These are phyloP conservation scores for Pseudomyrmex pallidus DNA, from an alignment of 1,140 invertebrate genomes.

Conservation along the genomic window DNA sequence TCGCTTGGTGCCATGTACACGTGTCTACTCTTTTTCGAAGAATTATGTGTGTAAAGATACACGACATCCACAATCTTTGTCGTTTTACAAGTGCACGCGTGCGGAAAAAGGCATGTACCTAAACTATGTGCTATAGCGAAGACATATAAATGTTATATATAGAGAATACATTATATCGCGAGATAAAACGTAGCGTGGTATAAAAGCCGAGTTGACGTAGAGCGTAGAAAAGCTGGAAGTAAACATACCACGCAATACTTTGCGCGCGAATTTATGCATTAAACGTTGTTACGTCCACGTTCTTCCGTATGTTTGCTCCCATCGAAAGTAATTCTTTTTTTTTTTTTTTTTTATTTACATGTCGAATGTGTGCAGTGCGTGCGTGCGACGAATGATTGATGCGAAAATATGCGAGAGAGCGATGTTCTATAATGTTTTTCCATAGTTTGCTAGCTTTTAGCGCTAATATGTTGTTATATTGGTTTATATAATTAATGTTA, in stretches of 20 bases:
- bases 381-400: constrained; percentile 50
- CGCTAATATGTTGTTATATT: constrained; percentile 66
- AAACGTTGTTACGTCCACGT: background rate
- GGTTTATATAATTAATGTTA: constrained; percentile 65
- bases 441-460: constrained; percentile 68
- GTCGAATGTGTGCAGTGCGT: constrained; percentile 44
- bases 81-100: constrained; percentile 1
- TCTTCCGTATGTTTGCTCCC: constrained; percentile 56
- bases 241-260: constrained; percentile 30
- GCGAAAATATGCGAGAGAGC: constrained; percentile 28
- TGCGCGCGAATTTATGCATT: background rate
- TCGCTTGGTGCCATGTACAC: constrained; percentile 72
- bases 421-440: constrained; percentile 59
- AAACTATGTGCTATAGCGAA: constrained; percentile 62
- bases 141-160: constrained; percentile 38
- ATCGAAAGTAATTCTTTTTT: constrained; percentile 9
- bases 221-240: constrained; percentile 44
- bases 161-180: constrained; percentile 13
- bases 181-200: constrained; percentile 13
- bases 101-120: constrained; percentile 59
- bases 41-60: constrained; percentile 54
- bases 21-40: constrained; percentile 48
- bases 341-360: constrained; percentile 50
- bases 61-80: constrained; percentile 52
- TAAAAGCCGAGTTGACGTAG: constrained; percentile 37